Base-by-base conservation (phyloP, 2,888 invertebrate genomes). In the Buathra laborator region DNA sequence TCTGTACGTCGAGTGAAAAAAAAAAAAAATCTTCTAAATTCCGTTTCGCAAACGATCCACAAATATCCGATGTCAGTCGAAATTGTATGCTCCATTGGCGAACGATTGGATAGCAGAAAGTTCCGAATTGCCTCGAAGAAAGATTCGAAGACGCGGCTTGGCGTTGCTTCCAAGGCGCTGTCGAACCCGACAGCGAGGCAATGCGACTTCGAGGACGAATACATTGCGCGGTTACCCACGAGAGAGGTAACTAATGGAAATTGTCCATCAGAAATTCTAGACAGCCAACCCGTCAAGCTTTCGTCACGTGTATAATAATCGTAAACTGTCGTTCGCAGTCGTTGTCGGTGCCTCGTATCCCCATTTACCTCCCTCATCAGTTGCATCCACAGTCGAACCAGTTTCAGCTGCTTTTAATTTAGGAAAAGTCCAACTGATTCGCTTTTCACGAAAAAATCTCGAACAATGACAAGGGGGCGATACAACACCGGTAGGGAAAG, bases 191-290 rank as follows among this genome's bases (percentile, higher is more conserved):
- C 64, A n/a, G 37, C 29, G 77, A 59, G 56, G 68, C 68, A 78
- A 81, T 67, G 37, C 24, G 37, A 64, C 70, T 81, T 81, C 75
- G 84, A 86, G 85, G 87, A 81, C 85, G 67, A 86, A 85, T 81
- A 66, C 77, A 87, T 86, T 84, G 74, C 64, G 62, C 81, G 81
- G 32, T 70, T 81, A 81, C 71, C 32, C 53, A 82, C 84, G 76
- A 80, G 83, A 79, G 71, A 74, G 80, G 82, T 80, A 83, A 46
- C 81, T 82, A 86, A 86, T 86, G 84, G 85, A 86, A 81, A 86
- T 86, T 86, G 84, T 83, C 81, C 79, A 86, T 86, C 86, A 83
- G 68, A 84, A 87, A 87, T 85, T 83, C 77, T 80, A 80, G 77
- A 83, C 83, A 62, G 81, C 81, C 66, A 68, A 56, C 66, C 83